These are phyloP conservation scores for Lepas anatifera DNA, from an alignment of 2,888 invertebrate species.

Conservation along the genomic window DNA sequence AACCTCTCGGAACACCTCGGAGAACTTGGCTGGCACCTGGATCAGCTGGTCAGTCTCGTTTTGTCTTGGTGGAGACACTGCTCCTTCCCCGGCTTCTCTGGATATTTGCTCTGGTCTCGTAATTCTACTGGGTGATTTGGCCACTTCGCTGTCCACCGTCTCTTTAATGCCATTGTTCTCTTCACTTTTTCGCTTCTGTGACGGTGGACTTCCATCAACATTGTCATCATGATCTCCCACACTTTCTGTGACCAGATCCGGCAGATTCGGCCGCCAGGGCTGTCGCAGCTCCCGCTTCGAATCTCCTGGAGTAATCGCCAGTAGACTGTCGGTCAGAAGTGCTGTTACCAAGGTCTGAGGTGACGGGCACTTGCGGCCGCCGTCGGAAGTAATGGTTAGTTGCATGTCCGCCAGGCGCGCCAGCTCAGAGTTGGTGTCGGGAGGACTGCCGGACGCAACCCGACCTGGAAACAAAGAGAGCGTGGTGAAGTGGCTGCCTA, in stretches of 20 bases:
- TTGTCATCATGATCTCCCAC: constrained; percentile 20
- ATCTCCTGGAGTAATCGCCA: neutral
- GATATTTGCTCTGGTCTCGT: too few relatives aligned
- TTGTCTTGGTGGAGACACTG: too few relatives aligned
- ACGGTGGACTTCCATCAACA: too few relatives aligned
- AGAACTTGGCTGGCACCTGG: too few relatives aligned
- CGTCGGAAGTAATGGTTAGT: constrained; percentile 14
- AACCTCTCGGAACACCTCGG: too few relatives aligned
- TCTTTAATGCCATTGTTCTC: too few relatives aligned
- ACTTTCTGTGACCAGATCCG: constrained; percentile 18
- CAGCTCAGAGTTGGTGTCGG: constrained; percentile 33
- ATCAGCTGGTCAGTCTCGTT: too few relatives aligned
- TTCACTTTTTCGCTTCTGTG: too few relatives aligned
- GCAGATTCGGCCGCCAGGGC: constrained; percentile 17
- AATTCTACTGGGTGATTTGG: too few relatives aligned
- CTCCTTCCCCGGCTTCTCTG: too few relatives aligned
- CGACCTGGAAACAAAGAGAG: constrained; percentile 71
- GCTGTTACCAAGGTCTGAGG: constrained; percentile 15
- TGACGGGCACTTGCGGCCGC: constrained; percentile 14
- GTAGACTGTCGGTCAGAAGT: neutral
- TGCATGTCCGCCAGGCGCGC: constrained; percentile 22
- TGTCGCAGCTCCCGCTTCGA: neutral
- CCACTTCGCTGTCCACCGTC: too few relatives aligned
- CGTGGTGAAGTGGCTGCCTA: too few relatives aligned
- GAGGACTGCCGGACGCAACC: constrained; percentile 67